A percentile compares a stretch with the other conserved stretches of the same genome.
Conservation (phyloP, 2,888 invertebrate species). For the Caenorhabditis sp. region DNA sequence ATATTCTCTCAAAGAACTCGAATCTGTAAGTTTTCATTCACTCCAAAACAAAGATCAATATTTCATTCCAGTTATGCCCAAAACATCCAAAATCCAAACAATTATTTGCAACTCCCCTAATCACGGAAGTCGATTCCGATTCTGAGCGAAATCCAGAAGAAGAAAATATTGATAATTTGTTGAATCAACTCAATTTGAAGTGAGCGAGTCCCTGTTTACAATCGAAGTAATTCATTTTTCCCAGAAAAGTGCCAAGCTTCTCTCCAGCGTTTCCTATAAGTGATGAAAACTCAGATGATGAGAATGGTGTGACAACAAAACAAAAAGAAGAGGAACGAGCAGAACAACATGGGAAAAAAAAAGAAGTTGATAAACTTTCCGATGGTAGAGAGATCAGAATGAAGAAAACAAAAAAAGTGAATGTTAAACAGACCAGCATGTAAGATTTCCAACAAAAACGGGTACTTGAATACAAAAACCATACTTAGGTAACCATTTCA, state of each 20-base stretch:
- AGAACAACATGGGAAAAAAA: conserved; percentile 65
- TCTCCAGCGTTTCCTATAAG: conserved; percentile 59
- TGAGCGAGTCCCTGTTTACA: conserved; percentile 5
- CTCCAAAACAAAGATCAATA: background rate
- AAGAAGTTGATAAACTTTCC: conserved; percentile 62
- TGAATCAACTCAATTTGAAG: conserved; percentile 60
- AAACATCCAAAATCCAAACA: conserved; percentile 25
- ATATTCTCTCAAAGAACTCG: conserved; percentile 30
- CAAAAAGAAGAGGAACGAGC: conserved; percentile 64
- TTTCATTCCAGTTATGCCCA: conserved; percentile 15
- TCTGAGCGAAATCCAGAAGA: conserved; percentile 43
- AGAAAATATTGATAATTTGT: conserved; percentile 56
- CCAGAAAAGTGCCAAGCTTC: conserved; percentile 64
- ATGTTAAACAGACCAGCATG: conserved; percentile 61
- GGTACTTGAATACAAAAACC: background rate
- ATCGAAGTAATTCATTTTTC: conserved; percentile 15
- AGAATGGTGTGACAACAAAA: conserved; percentile 61
- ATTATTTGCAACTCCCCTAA: conserved; percentile 4
- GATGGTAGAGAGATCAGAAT: conserved; percentile 62
- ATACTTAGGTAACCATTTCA: conserved; percentile 55
- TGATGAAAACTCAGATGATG: conserved; percentile 62
- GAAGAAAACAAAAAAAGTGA: conserved; percentile 65
- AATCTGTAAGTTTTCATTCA: conserved; percentile 13
- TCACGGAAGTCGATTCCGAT: conserved; percentile 23
- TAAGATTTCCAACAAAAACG: conserved; percentile 23